Percentiles rank a stretch among this genome's conserved stretches.
Conservation (phyloP, 2,113 vertebrate species). For the Dipodomys spectabilis region DNA sequence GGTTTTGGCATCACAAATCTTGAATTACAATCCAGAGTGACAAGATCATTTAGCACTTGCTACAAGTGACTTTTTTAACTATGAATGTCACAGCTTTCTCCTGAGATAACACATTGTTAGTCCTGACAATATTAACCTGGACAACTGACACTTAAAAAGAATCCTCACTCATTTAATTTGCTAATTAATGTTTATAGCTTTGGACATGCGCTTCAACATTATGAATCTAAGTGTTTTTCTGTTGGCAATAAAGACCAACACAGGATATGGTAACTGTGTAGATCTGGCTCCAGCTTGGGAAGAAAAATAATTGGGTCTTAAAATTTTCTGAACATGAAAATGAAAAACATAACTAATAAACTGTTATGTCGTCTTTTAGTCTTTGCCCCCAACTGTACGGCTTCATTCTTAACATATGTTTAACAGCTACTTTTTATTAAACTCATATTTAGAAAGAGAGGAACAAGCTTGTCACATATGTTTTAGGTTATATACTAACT, state of each 20-base stretch:
- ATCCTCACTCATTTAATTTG: slow-evolving; percentile 46
- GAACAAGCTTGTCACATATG: slow-evolving; percentile 74
- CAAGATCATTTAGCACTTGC: slow-evolving; percentile 38
- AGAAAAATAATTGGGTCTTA: slow-evolving; percentile 22
- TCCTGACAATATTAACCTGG: slow-evolving; percentile 43
- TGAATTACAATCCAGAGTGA: not conserved
- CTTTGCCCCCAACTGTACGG: slow-evolving; percentile 71
- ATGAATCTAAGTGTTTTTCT: slow-evolving; percentile 18
- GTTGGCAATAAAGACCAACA: slow-evolving; percentile 25
- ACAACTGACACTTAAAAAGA: slow-evolving; percentile 5
- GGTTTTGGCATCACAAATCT: not conserved
- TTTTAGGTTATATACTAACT: slow-evolving; percentile 75
- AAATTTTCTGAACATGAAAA: slow-evolving; percentile 75
- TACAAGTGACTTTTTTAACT: not conserved
- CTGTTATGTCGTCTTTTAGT: slow-evolving; percentile 50
- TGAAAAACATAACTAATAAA: slow-evolving; percentile 77
- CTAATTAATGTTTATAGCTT: slow-evolving; percentile 16
- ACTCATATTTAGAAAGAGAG: slow-evolving; percentile 75
- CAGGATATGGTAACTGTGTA: not conserved
- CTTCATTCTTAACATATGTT: slow-evolving; percentile 80
- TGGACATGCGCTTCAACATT: not conserved
- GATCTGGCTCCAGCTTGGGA: slow-evolving; percentile 7
- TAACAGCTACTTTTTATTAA: slow-evolving; percentile 79
- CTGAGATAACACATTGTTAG: not conserved
- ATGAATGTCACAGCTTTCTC: slow-evolving; percentile 9